Evolutionary conservation across 2,113 vertebrate genomes (phyloP), one percentile per base, ranked within the genome.

Genomic region (Ammodytes marinus): DNA sequence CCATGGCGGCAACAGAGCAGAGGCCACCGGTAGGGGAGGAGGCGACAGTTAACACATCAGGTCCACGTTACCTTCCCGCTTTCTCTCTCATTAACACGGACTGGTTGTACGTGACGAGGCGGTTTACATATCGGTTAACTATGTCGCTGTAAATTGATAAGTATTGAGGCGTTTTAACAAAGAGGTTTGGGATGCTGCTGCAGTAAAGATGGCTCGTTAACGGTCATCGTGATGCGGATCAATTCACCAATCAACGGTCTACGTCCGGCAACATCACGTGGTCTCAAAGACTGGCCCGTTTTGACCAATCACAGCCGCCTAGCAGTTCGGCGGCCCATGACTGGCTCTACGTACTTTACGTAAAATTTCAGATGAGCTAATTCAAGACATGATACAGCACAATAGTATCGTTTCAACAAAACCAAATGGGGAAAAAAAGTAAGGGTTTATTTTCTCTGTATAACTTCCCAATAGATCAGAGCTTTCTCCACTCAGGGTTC

Each of bases 181-280:
- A 71, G 0, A 1, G 17, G 8, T 1, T 2, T 9, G 2, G 3
- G 14, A 46, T 12, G 1, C 27, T 2, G 9, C 42, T 69, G 27
- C 60, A 54, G 27, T 27, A 54, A 69, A 40, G 53, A 54, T 3
- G 12, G n/a, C 37, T 45, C 6, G 12, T 2, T 40, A 3, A 14
- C 4, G 46, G 27, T 37, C 67, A 10, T 46, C 68, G 52, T 19
- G 46, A 37, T 69, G 69, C 72, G 11, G 50, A 42, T 65, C 10
- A 39, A 47, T 42, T 47, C 15, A 37, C 39, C 42, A 37, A 76
- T 63, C n/a, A 52, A 68, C 40, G 0, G 5, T 0, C 39, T 4
- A 47, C 71, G 19, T 91, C 89, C 89, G 85, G 87, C 74, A 87
- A 91, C 66, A 88, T 86, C 78, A 88, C 78, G 86, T 91, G 86